These are phyloP conservation scores for Fabriciana adippe DNA, from an alignment of 2,888 invertebrate species.

Conservation along the genomic window DNA sequence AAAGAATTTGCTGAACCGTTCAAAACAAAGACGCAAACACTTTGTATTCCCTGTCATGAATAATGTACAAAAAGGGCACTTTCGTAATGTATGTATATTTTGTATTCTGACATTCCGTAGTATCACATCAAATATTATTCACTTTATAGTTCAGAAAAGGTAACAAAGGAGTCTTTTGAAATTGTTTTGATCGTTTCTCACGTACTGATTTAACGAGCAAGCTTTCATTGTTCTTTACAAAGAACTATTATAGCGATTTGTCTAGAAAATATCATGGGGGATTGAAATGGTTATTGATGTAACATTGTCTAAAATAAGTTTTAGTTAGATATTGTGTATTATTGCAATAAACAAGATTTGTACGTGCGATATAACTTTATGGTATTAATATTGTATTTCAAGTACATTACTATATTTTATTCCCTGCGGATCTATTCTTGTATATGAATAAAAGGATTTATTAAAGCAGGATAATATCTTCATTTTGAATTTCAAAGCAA, in stretches of 20 bases:
- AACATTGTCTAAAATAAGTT: neutral
- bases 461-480: no score
- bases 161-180: slow-evolving; percentile 35
- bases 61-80: slow-evolving; percentile 36
- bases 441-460: no score
- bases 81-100: slow-evolving; percentile 32
- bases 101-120: slow-evolving; percentile 36
- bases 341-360: neutral
- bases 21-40: slow-evolving; percentile 30
- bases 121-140: slow-evolving; percentile 40
- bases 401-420: neutral
- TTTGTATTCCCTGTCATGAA: slow-evolving; percentile 38
- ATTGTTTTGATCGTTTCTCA: slow-evolving; percentile 29
- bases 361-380: neutral
- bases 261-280: slow-evolving; percentile 15
- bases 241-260: slow-evolving; percentile 16
- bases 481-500: no score
- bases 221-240: slow-evolving; percentile 13
- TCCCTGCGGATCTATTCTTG: no score
- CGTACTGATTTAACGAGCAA: slow-evolving; percentile 24
- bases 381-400: neutral
- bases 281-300: slow-evolving; percentile 13
- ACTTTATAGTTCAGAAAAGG: slow-evolving; percentile 39
- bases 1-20: slow-evolving; percentile 26
- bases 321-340: slow-evolving; percentile 6